Base-by-base conservation (phyloP, 2,113 vertebrate genomes). In the Aegithalos caudatus region DNA sequence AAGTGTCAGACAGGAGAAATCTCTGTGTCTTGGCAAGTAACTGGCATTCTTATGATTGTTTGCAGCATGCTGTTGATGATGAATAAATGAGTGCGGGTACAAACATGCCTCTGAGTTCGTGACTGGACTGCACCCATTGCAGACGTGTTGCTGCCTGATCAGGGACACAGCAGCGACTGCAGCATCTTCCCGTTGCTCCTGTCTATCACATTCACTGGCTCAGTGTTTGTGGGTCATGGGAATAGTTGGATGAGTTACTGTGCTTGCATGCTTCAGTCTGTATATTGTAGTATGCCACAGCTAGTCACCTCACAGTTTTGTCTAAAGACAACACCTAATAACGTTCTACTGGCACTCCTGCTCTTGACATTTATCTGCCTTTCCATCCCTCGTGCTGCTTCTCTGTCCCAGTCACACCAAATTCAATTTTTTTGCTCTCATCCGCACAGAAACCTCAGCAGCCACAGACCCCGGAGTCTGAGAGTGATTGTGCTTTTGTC, bases 141-240 rank as follows among this genome's bases (percentile, higher is more conserved):
- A 88, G 81, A 91, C 95, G 28, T 45, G 92, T 88, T 94, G 66
- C 86, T 92, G 92, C 96, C 76, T 94, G 95, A 94, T 15, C 8
- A 45, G 53, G 64, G 71, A 37, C 95, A 57, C 64, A 48, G 78
- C 38, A 76, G 62, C 10, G 71, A 67, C 77, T 81, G 56, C 54
- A 78, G 79, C 56, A 66, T 71, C 65, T 53, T 56, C 58, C 85
- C 0, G 4, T 86, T 94, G 90, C 40, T 97, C 67, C 67, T 66
- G 60, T 89, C 92, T 73, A 14, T 96, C 94, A 92, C 53, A 42
- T 57, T 65, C 73, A 53, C 27, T 31, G 24, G 12, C 51, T 91
- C 38, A 37, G 42, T 53, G 82, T 70, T 96, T 69, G 35, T 14
- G 45, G 69, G 35, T 38, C 20, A n/a, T 37, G 78, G 71, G 83